Base-by-base conservation (phyloP, 1,140 invertebrate species). In the Portunus trituberculatus region DNA sequence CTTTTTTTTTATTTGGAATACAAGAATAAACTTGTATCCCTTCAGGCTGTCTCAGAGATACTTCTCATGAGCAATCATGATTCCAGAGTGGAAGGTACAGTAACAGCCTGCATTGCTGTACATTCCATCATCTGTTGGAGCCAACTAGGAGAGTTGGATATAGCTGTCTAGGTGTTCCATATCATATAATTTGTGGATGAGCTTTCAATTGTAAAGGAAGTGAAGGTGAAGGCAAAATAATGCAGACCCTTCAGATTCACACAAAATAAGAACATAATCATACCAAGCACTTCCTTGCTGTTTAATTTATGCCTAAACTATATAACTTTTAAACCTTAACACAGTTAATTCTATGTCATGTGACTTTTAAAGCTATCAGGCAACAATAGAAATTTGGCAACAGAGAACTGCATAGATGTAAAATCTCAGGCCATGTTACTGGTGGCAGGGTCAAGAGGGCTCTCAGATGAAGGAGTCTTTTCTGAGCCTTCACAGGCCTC, bases 301-400 rank as follows among this genome's bases (percentile, higher is more conserved):
- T 59, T 59, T 59, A 39, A 39, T 39, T 39, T 2, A 2, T 2
- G 1, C 39, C 39, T 6, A 39, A 39, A 39, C 6, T 39, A 39
- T 39, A 39, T 39, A 39, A 6, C 39, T 39, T 1, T 6, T 39
- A 6, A 39, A 39, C 1, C 39, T 39, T 39, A 39, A 39, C 39
- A 39, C 39, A 39, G n/a, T n/a, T 52, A 52, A 59, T 12, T 20
- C 52, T 59, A 59, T n/a, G 0, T 76, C n/a, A 46, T 87, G 84
- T 87, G 84, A 59, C 84, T 39, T 39, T 32, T 32, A 87, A 87
- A 87, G 84, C 29, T 87, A 76, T 87, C 39, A 10, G 84, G 25
- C 84, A 39, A 87, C 31, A 31, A 25, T 39, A 28, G 7, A 25
- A 32, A 32, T 87, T 87, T 87, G 84, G 84, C 84, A 87, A 46